A percentile compares a stretch with the other conserved stretches of the same genome.
These are phyloP conservation scores for Phrynocephalus vlangalii DNA, from an alignment of 2,797 vertebrate species.

Conservation along the genomic window DNA sequence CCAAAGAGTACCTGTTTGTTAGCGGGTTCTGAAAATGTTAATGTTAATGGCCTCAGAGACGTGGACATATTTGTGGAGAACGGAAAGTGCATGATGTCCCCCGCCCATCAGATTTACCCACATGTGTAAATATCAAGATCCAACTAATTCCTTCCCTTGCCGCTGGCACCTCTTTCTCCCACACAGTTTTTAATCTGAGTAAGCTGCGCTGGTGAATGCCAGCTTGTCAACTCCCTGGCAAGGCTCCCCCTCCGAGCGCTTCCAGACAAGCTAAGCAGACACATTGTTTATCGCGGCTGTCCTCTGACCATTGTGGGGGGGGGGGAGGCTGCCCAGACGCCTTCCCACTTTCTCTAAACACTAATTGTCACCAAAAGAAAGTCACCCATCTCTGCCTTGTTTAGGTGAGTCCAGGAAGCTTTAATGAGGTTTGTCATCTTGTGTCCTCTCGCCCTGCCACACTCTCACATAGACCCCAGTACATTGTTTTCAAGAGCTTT, in stretches of 20 bases:
- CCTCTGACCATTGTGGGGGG: not conserved
- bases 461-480: not conserved
- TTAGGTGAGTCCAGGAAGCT: constrained; percentile 18
- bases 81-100: not conserved
- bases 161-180: not conserved
- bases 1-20: not conserved
- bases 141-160: not conserved
- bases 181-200: not conserved
- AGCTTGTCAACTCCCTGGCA: not conserved
- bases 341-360: not conserved
- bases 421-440: constrained; percentile 17
- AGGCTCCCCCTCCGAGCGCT: not conserved
- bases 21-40: not conserved
- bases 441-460: not conserved
- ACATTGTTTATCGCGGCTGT: rapidly evolving
- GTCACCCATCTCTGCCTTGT: not conserved
- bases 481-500: not conserved
- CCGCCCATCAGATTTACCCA: not conserved
- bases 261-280: constrained; percentile 14
- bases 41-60: not conserved
- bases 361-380: not conserved
- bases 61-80: not conserved
- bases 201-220: rapidly evolving
- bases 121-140: constrained; percentile 11
- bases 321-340: not conserved